phyloP scores from a whole-genome alignment of 2,888 invertebrate species.

The Drosophila tripunctata region DNA sequence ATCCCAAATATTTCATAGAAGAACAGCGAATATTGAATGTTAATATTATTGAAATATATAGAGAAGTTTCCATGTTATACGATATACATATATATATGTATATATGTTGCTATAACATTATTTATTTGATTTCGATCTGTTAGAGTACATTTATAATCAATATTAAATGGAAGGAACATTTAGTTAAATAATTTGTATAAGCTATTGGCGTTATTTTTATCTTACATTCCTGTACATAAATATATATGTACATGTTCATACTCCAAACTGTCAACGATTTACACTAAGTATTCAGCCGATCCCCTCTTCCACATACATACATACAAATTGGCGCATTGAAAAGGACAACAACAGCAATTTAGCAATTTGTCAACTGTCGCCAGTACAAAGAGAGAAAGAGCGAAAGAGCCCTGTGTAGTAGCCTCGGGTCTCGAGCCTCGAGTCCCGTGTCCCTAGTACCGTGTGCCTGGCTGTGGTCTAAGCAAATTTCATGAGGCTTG shows the following conservation, averaged over 20 bases:
- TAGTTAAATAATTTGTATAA: constrained; percentile 12
- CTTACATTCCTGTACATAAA: too few species aligned
- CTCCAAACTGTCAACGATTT: constrained; percentile 15
- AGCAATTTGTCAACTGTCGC: constrained; percentile 75
- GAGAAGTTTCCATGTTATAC: constrained; percentile 12
- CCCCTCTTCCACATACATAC: not conserved
- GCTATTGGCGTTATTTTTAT: constrained; percentile 22
- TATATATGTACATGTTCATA: too few species aligned
- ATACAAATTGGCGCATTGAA: constrained; percentile 32
- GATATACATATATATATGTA: not conserved
- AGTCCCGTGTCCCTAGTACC: not conserved
- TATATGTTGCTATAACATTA: not conserved
- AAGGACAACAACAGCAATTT: constrained; percentile 67
- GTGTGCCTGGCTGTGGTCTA: constrained; percentile 28
- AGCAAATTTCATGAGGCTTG: constrained; percentile 38
- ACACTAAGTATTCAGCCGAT: not conserved
- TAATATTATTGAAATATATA: constrained; percentile 14
- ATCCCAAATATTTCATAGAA: constrained; percentile 1
- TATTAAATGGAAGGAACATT: constrained; percentile 34
- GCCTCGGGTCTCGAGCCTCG: not conserved
- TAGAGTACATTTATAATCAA: constrained; percentile 9
- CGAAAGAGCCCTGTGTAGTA: not conserved
- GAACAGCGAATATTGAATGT: constrained; percentile 42
- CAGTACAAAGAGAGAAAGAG: constrained; percentile 51
- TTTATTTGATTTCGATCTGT: constrained; percentile 3